Conservation (phyloP, 2,113 vertebrate species). For the Mungos mungo region DNA sequence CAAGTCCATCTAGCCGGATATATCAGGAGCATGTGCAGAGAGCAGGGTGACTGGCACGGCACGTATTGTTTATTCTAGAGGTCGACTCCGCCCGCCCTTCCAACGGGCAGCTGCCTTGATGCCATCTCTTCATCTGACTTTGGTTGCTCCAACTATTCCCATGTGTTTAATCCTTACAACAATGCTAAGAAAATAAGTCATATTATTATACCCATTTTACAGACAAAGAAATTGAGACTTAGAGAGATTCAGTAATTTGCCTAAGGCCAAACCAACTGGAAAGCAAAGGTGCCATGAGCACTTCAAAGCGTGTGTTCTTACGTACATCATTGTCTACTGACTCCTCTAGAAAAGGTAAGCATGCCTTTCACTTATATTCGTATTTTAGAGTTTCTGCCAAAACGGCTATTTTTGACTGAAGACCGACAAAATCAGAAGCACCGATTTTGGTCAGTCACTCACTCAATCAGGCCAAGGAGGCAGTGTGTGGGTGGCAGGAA, state of each 20-base stretch:
- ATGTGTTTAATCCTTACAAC: not conserved
- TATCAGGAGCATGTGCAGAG: not conserved
- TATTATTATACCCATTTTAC: not conserved
- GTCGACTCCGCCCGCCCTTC: too few relatives aligned
- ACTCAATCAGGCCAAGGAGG: not conserved
- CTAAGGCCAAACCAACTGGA: not conserved
- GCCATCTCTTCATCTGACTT: not conserved
- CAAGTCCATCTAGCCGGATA: not conserved
- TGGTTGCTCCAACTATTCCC: not conserved
- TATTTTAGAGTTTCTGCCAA: not conserved
- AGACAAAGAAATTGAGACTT: not conserved
- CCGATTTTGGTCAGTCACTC: not conserved
- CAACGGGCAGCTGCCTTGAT: not conserved
- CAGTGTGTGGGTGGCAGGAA: not conserved
- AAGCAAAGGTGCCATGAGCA: not conserved
- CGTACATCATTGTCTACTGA: fast-evolving
- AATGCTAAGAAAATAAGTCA: slow-evolving; percentile 2
- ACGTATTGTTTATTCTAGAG: not conserved
- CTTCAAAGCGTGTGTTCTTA: not conserved
- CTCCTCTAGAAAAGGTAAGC: not conserved
- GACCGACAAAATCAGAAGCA: not conserved
- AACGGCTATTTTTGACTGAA: not conserved
- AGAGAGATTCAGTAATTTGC: not conserved
- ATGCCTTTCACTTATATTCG: not conserved
- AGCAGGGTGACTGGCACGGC: not conserved